These are phyloP conservation scores for Melitaea cinxia DNA, from an alignment of 1,140 invertebrate genomes.

Conservation along the genomic window DNA sequence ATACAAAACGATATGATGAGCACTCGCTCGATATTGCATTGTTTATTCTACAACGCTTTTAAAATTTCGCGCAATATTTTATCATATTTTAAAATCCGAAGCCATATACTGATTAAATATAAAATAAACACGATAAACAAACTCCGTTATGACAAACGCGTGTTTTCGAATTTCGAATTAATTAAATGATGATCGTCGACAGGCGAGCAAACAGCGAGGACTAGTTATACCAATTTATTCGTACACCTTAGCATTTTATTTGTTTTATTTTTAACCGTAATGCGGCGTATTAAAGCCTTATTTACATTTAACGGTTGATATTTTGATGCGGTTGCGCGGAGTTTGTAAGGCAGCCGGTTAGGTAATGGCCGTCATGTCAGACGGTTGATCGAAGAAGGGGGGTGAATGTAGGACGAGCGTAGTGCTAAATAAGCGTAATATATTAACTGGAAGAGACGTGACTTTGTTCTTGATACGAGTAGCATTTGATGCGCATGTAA, in stretches of 20 bases:
- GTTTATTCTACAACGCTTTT: background rate
- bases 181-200: conserved; percentile 72
- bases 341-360: conserved; percentile 70
- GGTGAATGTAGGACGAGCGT: conserved; percentile 72
- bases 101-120: background rate
- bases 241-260: conserved; percentile 36
- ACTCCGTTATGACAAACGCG: conserved; percentile 49
- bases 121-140: conserved; percentile 11
- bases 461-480: conserved; percentile 31
- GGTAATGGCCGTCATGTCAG: conserved; percentile 70
- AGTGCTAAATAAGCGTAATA: conserved; percentile 49
- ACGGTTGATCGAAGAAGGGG: conserved; percentile 71
- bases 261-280: conserved; percentile 51
- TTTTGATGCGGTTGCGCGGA: conserved; percentile 51
- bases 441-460: conserved; percentile 40
- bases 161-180: conserved; percentile 72
- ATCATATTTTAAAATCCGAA: background rate
- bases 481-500: conserved; percentile 34
- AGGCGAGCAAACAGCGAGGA: conserved; percentile 67
- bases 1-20: background rate
- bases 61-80: background rate
- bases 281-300: conserved; percentile 39
- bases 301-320: conserved; percentile 32
- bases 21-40: background rate
- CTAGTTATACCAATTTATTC: conserved; percentile 58